Evolutionary conservation across 2,888 invertebrate genomes (phyloP), one percentile per base, ranked within the genome.

Genomic region (Lobophora halterata): DNA sequence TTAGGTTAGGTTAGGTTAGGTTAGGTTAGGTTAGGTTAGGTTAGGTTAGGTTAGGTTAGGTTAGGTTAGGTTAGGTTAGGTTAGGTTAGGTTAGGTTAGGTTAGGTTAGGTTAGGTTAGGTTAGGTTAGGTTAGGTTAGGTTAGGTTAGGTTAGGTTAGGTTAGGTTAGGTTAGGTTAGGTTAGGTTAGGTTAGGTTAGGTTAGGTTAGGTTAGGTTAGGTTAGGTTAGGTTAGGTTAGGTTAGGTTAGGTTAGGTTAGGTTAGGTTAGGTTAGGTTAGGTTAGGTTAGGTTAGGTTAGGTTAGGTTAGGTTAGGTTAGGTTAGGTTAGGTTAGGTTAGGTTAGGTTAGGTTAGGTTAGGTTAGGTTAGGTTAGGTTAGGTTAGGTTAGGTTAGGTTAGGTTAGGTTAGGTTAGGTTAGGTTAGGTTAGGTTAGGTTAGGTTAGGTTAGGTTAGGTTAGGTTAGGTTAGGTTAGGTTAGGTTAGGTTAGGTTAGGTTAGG

Each of bases 21-120:
- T 42, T 37, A 43, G 43, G 43, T 43, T 44, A 38, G 44, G 38
- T 36, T 36, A 37, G 46, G 46, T 41, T 41, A 42, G 42, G 37
- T 46, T 39, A 39, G 43, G 41, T 48, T 41, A 45, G 41, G 44
- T 41, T 44, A 48, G 49, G 49, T 49, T 46, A 45, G 42, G 47
- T 47, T 45, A 45, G 39, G 38, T 33, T 40, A 40, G 43, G 38
- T 37, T 44, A 37, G 43, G 43, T 44, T 44, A 38, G 45, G 46
- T 43, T 51, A 51, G 46, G 52, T 52, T 46, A 52, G 47, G 46
- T 50, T 47, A 47, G 47, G 46, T 49, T 45, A 48, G 46, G 46
- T 49, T 45, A 45, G 48, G 48, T 47, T 48, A 41, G 44, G 48
- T 44, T 44, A 44, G 48, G 43, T 44, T 41, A 41, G 43, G 40